Conservation (phyloP, 53 echinoderm and acorn worm genomes). For the Arbacia lixula region DNA sequence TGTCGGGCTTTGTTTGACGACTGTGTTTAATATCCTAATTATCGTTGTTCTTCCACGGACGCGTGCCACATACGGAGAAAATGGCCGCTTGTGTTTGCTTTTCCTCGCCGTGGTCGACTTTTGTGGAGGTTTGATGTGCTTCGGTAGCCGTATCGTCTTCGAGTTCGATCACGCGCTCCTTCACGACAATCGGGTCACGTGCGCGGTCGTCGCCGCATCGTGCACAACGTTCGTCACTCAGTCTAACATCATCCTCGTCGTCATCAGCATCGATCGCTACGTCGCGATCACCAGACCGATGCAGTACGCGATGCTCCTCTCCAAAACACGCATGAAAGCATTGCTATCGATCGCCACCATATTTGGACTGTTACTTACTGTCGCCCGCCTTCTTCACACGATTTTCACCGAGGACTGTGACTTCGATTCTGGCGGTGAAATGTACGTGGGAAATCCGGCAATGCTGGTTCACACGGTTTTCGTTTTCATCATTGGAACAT, state of each 20-base stretch:
- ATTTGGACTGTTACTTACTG: background rate
- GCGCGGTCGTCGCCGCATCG: background rate
- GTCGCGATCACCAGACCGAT: constrained; percentile 30
- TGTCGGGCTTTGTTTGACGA: background rate
- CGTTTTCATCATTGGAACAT: background rate
- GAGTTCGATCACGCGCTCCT: constrained; percentile 19
- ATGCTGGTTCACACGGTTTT: background rate
- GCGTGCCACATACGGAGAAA: constrained; percentile 25
- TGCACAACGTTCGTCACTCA: constrained; percentile 23
- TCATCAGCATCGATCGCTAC: constrained; percentile 27
- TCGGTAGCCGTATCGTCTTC: constrained; percentile 22
- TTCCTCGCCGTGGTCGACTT: constrained; percentile 40
- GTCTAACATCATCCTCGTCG: constrained; percentile 6
- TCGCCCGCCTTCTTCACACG: background rate
- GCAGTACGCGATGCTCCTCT: constrained; percentile 5
- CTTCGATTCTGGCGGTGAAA: constrained; percentile 3
- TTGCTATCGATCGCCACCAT: background rate
- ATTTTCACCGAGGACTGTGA: constrained; percentile 14
- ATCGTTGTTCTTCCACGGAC: constrained; percentile 9
- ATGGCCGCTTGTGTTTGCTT: constrained; percentile 8
- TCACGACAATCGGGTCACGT: background rate
- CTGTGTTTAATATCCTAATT: constrained; percentile 3
- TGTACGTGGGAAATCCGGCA: background rate
- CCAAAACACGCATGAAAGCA: constrained; percentile 3
- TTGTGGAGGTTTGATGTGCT: constrained; percentile 24